Base-by-base conservation (phyloP, 2,888 invertebrate genomes). In the Zeuzera pyrina region DNA sequence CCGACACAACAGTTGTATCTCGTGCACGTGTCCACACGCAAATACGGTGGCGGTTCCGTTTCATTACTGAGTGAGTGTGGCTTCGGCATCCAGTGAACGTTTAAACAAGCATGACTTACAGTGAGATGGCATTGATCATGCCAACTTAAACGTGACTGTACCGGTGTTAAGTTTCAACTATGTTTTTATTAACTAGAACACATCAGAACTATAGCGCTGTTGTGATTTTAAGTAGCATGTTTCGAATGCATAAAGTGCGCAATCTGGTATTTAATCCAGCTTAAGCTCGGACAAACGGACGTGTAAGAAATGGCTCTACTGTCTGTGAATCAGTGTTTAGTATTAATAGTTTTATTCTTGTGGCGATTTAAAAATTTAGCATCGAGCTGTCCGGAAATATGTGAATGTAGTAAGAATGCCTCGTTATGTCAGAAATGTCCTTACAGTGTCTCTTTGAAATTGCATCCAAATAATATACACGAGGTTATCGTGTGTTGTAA, bases 231-330 rank as follows among this genome's bases (percentile, higher is more conserved):
- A 61, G 52, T 42, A 56, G 53, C 47, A 60, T 65, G 58, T 57
- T 54, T 52, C 49, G 50, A 47, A 49, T 57, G 49, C 56, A 57
- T 52, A 54, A 59, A 59, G 48, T 65, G 40, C 62, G 61, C 41
- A 51, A 67, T 50, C 58, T 71, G 51, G 62, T 69, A 55, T 67
- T 73, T 44, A 77, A 73, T 58, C 76, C 77, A 38, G 72, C 70
- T 42, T 77, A 71, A 66, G 52, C 39, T 26, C 39, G 34, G 39
- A 39, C 21, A 14, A 32, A 43, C 30, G 12, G 34, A 42, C 33
- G 35, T 33, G 42, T 38, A 40, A 59, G 67, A 67, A 51, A 83
- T 83, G 81, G 77, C 76, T 66, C 54, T 58, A 46, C 13, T 12
- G 3, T 52, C 56, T 47, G 56, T 63, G 39, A 70, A 60, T 52